Conservation (phyloP, 1,140 invertebrate genomes). For the Bombyx mori region DNA sequence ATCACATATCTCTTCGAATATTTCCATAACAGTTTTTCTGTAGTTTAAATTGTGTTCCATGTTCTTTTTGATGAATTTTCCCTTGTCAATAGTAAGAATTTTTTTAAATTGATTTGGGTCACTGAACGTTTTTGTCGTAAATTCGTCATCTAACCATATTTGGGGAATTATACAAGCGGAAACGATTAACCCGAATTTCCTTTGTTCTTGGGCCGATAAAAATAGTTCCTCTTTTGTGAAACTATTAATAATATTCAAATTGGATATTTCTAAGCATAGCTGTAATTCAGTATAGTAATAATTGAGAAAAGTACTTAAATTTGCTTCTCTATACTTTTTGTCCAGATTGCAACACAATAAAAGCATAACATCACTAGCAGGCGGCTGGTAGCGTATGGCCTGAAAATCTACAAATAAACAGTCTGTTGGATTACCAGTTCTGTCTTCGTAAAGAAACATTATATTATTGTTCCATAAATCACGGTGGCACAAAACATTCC, state of each 20-base stretch:
- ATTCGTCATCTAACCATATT: conserved; percentile 47
- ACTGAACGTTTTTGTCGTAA: conserved; percentile 35
- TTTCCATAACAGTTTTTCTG: conserved; percentile 35
- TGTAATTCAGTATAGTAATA: conserved; percentile 67
- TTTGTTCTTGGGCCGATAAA: conserved; percentile 47
- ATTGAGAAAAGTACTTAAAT: conserved; percentile 55
- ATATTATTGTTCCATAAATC: conserved; percentile 77
- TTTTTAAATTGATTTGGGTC: conserved; percentile 40
- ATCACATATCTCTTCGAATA: conserved; percentile 53
- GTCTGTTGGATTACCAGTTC: conserved; percentile 37
- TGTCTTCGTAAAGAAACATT: conserved; percentile 69
- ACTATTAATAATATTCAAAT: conserved; percentile 45
- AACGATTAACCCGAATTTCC: conserved; percentile 42
- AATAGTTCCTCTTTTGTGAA: conserved; percentile 28
- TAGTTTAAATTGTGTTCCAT: conserved; percentile 37
- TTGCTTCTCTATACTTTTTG: conserved; percentile 42
- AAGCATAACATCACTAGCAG: conserved; percentile 71
- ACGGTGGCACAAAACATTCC: conserved; percentile 74
- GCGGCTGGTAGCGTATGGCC: conserved; percentile 69
- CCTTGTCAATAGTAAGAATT: conserved; percentile 43
- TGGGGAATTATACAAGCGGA: conserved; percentile 45
- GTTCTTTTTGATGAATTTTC: conserved; percentile 43
- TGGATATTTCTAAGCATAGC: conserved; percentile 37
- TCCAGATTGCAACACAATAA: conserved; percentile 51
- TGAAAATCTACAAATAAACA: conserved; percentile 76